phyloP scores from a whole-genome alignment of 2,797 vertebrate species.

The Enteromius unitaeniatus region DNA sequence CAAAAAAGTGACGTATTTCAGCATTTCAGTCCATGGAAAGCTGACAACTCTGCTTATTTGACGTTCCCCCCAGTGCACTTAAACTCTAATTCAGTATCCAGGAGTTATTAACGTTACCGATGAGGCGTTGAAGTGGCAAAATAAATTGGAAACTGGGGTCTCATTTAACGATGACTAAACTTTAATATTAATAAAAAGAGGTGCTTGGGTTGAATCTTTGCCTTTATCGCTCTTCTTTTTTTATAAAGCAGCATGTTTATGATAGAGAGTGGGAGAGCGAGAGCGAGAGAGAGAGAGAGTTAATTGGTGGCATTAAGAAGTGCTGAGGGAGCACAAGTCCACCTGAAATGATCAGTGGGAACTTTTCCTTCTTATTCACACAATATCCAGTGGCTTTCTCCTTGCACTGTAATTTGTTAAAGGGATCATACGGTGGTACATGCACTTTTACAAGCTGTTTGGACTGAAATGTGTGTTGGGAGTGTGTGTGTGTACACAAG shows the following conservation, averaged over 20 bases:
- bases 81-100: constrained; percentile 71
- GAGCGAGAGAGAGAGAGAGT: constrained; percentile 51
- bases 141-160: constrained; percentile 71
- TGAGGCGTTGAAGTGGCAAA: constrained; percentile 69
- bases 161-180: constrained; percentile 66
- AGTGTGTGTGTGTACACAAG: too few species aligned
- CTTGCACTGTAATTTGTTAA: background rate
- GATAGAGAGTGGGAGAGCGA: background rate
- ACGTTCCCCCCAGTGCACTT: constrained; percentile 66
- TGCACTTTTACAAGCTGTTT: too few species aligned
- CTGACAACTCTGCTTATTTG: background rate
- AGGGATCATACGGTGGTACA: too few species aligned
- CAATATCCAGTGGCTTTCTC: background rate
- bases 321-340: constrained; percentile 70
- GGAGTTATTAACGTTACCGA: constrained; percentile 76
- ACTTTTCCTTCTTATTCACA: constrained; percentile 21
- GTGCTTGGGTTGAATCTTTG: background rate
- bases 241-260: background rate
- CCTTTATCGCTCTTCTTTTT: constrained; percentile 16
- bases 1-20: background rate
- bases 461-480: too few species aligned
- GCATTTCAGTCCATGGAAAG: background rate
- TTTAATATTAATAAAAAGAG: constrained; percentile 57
- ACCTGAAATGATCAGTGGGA: constrained; percentile 57
- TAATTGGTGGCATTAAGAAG: constrained; percentile 65